A percentile compares a stretch with the other conserved stretches of the same genome.
These are phyloP conservation scores for Periophthalmus magnuspinnatus DNA, from an alignment of 2,797 vertebrate species.

Conservation along the genomic window DNA sequence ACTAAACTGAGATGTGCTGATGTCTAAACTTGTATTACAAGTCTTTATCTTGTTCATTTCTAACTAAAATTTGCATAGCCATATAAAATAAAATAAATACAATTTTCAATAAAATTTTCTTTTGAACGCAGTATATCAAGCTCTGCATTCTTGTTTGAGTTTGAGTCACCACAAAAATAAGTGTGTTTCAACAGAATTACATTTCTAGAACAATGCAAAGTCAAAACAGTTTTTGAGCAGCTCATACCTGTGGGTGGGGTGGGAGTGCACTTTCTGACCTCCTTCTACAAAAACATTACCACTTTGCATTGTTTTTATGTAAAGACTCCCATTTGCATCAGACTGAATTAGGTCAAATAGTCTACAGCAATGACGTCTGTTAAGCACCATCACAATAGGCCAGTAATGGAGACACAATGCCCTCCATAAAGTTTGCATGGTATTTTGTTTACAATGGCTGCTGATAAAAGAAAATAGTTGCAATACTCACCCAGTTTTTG, in stretches of 20 bases:
- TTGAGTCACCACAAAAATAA: too few species aligned
- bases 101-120: too few species aligned
- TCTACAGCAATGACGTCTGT: background rate
- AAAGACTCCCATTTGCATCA: slow-evolving; percentile 3
- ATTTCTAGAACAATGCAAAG: too few species aligned
- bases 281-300: background rate
- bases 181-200: too few species aligned
- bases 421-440: background rate
- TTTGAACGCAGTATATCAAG: too few species aligned
- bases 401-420: slow-evolving; percentile 12
- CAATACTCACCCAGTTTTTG: slow-evolving; percentile 90
- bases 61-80: background rate
- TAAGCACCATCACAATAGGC: background rate
- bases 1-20: too few species aligned
- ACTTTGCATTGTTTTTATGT: background rate
- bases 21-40: background rate
- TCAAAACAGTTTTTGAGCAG: too few species aligned
- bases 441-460: background rate
- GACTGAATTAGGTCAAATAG: background rate
- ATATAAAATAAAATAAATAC: too few species aligned
- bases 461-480: background rate
- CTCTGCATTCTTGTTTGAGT: too few species aligned
- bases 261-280: too few species aligned
- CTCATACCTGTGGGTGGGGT: too few species aligned
- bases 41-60: background rate